Evolutionary conservation across 2,113 vertebrate species (phyloP).

Genomic region (Gavia stellata): DNA sequence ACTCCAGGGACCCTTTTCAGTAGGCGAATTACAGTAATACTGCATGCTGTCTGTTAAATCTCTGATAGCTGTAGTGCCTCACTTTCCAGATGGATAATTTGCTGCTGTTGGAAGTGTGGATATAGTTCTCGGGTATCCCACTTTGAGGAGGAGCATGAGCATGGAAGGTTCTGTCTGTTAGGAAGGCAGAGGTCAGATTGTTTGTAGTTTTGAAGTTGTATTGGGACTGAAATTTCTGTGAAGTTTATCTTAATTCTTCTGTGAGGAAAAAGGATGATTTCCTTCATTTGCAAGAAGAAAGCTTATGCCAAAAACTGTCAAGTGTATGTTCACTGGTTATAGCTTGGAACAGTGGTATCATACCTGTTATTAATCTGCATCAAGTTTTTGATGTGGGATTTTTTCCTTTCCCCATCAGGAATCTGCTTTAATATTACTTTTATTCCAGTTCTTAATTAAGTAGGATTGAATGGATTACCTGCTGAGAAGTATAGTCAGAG

Average conservation of each 20-base stretch:
- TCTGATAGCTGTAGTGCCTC: not conserved
- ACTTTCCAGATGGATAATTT: not conserved
- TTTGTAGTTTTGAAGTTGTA: not conserved
- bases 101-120: not conserved
- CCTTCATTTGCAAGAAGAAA: not conserved
- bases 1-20: not conserved
- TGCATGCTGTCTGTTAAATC: not conserved
- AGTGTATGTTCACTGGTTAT: not conserved
- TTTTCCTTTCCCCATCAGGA: slow-evolving; percentile 20
- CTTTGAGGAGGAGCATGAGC: not conserved
- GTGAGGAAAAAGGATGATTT: not conserved
- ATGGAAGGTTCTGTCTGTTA: not conserved
- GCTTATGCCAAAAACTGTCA: not conserved
- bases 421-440: slow-evolving; percentile 30
- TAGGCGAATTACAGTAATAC: not conserved
- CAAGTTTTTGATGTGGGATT: not conserved
- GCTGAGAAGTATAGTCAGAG: slow-evolving; percentile 36
- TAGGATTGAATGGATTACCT: slow-evolving; percentile 53
- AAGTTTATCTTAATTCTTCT: not conserved
- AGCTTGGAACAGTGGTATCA: not conserved
- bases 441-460: slow-evolving; percentile 56
- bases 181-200: not conserved
- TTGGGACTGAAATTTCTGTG: not conserved
- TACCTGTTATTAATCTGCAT: not conserved
- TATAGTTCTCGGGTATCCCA: not conserved